A percentile compares a stretch with the other conserved stretches of the same genome.
Evolutionary conservation across 2,797 vertebrate genomes (phyloP).

Genomic region (Anomalospiza imberbis): DNA sequence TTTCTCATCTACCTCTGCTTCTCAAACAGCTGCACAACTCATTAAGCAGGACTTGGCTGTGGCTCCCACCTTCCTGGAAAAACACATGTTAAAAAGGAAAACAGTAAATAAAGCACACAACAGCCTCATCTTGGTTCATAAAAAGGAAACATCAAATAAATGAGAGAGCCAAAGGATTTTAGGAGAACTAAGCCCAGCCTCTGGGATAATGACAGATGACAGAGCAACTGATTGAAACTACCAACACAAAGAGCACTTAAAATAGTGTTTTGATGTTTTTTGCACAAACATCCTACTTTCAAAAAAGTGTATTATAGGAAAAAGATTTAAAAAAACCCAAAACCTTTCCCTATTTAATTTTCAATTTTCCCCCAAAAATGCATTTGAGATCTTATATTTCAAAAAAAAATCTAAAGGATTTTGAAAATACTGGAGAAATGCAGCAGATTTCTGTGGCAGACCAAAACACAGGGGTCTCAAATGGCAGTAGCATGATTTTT

Average conservation of each 20-base stretch:
- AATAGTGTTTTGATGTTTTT: rapidly evolving
- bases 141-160: not conserved
- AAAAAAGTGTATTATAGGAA: not conserved
- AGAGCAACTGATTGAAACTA: not conserved
- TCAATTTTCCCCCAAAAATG: rapidly evolving
- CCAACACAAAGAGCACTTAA: not conserved
- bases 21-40: not conserved
- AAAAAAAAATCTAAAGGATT: not conserved
- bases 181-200: not conserved
- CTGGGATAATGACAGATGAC: not conserved
- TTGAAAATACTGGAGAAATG: not conserved
- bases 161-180: not conserved
- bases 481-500: not conserved
- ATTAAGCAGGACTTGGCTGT: not conserved
- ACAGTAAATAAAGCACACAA: not conserved
- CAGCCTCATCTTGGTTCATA: not conserved
- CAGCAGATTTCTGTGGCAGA: not conserved
- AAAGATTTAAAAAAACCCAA: not conserved
- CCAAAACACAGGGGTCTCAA: not conserved
- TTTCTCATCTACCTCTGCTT: not conserved
- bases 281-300: not conserved
- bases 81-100: not conserved
- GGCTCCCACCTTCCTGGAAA: not conserved
- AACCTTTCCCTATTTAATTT: not conserved
- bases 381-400: not conserved